These are phyloP conservation scores for Oscheius myriophilus DNA, from an alignment of 2,888 invertebrate genomes.

Conservation along the genomic window DNA sequence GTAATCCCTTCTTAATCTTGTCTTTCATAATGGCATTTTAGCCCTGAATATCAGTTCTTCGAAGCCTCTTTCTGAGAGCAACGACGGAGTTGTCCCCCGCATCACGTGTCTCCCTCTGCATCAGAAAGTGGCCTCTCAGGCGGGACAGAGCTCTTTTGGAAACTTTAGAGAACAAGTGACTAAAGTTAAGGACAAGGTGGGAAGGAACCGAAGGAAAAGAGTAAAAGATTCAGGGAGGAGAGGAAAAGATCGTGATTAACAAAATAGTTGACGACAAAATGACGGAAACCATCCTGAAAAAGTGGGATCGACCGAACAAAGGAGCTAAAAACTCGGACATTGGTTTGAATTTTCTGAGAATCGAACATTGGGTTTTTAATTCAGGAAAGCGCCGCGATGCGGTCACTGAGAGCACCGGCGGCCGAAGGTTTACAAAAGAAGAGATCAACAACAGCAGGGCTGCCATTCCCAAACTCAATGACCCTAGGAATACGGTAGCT, in stretches of 20 bases:
- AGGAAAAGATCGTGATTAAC: conserved; percentile 50
- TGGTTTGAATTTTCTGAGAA: conserved; percentile 30
- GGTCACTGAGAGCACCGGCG: conserved; percentile 49
- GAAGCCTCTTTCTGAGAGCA: conserved; percentile 46
- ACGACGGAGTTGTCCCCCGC: conserved; percentile 55
- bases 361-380: background rate
- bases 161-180: conserved; percentile 59
- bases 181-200: conserved; percentile 52
- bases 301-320: conserved; percentile 55
- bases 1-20: conserved; percentile 31
- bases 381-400: conserved; percentile 51
- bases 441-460: conserved; percentile 52
- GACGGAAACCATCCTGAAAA: conserved; percentile 54
- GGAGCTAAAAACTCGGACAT: conserved; percentile 59
- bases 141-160: conserved; percentile 59
- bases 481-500: conserved; percentile 26
- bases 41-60: conserved; percentile 50
- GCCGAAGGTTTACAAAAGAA: conserved; percentile 49
- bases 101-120: conserved; percentile 52
- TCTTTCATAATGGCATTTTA: conserved; percentile 30
- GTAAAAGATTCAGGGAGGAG: conserved; percentile 34
- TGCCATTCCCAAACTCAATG: conserved; percentile 57
- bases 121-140: conserved; percentile 48
- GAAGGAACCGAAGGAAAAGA: background rate
- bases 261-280: conserved; percentile 61